Conservation (phyloP, 1,140 invertebrate species). For the Zaprionus tsacasi region DNA sequence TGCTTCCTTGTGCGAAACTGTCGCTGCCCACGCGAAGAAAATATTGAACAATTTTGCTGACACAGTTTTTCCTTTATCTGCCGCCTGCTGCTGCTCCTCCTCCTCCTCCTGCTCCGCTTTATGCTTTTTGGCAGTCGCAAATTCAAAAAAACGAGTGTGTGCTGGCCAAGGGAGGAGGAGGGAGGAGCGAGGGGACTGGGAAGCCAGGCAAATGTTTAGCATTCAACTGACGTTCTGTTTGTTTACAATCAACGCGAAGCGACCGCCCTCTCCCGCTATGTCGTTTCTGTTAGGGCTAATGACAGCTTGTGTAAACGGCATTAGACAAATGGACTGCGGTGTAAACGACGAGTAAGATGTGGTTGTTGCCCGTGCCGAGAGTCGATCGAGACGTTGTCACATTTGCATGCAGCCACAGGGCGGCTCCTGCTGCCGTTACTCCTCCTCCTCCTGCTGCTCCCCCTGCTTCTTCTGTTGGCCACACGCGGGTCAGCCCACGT, state of each 20-base stretch:
- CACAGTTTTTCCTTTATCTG: slow-evolving; percentile 40
- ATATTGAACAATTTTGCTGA: slow-evolving; percentile 48
- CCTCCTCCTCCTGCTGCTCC: not conserved
- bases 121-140: slow-evolving; percentile 34
- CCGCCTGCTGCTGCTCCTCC: too few relatives aligned
- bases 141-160: slow-evolving; percentile 5
- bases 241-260: slow-evolving; percentile 37
- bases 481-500: not conserved
- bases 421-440: not conserved
- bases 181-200: not conserved
- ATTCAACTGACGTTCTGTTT: slow-evolving; percentile 53
- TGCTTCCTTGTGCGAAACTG: slow-evolving; percentile 46
- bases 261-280: not conserved
- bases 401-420: not conserved
- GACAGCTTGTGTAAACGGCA: slow-evolving; percentile 45
- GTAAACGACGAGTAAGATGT: slow-evolving; percentile 17
- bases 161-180: not conserved
- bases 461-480: not conserved
- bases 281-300: slow-evolving; percentile 32
- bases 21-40: slow-evolving; percentile 49
- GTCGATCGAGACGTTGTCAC: slow-evolving; percentile 14
- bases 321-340: slow-evolving; percentile 41
- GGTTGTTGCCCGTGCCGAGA: not conserved
- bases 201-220: slow-evolving; percentile 35
- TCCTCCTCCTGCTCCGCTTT: not conserved